These are phyloP conservation scores for Acleris cristana DNA, from an alignment of 2,888 invertebrate species.

Conservation along the genomic window DNA sequence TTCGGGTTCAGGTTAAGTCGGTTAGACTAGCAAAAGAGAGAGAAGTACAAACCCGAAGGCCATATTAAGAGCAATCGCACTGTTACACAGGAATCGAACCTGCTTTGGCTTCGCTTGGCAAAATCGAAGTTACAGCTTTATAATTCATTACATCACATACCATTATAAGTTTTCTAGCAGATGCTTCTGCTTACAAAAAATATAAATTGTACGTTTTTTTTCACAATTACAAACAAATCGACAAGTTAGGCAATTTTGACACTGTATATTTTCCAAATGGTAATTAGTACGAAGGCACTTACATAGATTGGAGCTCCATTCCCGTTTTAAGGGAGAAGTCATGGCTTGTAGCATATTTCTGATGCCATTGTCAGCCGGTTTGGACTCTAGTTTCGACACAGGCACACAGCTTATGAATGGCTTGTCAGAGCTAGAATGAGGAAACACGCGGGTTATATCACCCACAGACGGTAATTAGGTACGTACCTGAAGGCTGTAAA, in stretches of 20 bases:
- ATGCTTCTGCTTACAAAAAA: slow-evolving; percentile 4
- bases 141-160: background rate
- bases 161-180: background rate
- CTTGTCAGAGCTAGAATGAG: slow-evolving; percentile 37
- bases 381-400: slow-evolving; percentile 34
- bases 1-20: no score
- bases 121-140: background rate
- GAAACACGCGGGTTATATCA: slow-evolving; percentile 17
- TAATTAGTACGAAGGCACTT: slow-evolving; percentile 24
- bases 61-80: no score
- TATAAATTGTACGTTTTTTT: background rate
- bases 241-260: background rate
- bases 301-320: slow-evolving; percentile 40
- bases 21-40: no score
- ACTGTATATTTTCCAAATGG: background rate
- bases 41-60: no score
- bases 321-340: slow-evolving; percentile 38
- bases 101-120: slow-evolving; percentile 18
- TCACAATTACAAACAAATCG: background rate
- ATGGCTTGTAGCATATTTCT: slow-evolving; percentile 29
- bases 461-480: no score
- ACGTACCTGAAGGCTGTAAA: no score
- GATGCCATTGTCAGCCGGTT: slow-evolving; percentile 32
- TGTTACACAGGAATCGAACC: slow-evolving; percentile 25
- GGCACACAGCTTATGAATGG: slow-evolving; percentile 39